phyloP scores from a whole-genome alignment of 1,140 invertebrate species.

The Drosophila ercepeae region DNA sequence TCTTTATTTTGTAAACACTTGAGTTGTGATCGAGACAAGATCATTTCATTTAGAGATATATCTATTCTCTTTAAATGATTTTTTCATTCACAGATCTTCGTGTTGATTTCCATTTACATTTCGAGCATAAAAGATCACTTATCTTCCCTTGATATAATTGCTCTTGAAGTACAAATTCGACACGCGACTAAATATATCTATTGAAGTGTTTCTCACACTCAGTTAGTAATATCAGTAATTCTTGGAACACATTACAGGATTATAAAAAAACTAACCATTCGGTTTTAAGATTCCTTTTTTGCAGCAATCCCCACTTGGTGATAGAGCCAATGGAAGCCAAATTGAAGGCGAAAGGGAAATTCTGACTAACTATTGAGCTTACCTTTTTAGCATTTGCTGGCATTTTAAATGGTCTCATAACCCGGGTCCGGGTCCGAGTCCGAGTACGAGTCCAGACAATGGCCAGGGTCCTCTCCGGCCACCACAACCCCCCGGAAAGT shows the following conservation, averaged over 20 bases:
- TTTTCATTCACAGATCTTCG: constrained; percentile 18
- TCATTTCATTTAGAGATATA: constrained; percentile 30
- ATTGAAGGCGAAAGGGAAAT: constrained; percentile 21
- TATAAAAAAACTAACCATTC: not conserved
- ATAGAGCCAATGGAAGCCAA: not conserved
- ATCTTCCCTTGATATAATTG: constrained; percentile 9
- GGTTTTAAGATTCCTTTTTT: not conserved
- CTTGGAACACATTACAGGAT: not conserved
- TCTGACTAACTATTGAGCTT: constrained; percentile 41
- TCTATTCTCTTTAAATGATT: constrained; percentile 24
- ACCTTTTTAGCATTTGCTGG: constrained; percentile 48
- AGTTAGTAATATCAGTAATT: constrained; percentile 10
- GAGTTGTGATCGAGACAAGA: constrained; percentile 33
- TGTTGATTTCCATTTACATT: not conserved
- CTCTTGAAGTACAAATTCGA: constrained; percentile 28
- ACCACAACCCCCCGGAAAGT: not conserved
- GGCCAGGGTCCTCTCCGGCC: not conserved
- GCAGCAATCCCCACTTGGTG: constrained; percentile 12
- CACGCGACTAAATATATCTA: constrained; percentile 30
- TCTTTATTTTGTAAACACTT: constrained; percentile 36
- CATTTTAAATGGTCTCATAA: constrained; percentile 51
- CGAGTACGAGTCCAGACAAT: constrained; percentile 27
- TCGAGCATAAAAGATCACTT: not conserved
- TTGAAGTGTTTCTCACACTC: constrained; percentile 2
- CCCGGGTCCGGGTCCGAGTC: constrained; percentile 27